Evolutionary conservation across 2,113 vertebrate species (phyloP), one percentile per base, ranked within the genome.

Genomic region (Myotis brandtii): DNA sequence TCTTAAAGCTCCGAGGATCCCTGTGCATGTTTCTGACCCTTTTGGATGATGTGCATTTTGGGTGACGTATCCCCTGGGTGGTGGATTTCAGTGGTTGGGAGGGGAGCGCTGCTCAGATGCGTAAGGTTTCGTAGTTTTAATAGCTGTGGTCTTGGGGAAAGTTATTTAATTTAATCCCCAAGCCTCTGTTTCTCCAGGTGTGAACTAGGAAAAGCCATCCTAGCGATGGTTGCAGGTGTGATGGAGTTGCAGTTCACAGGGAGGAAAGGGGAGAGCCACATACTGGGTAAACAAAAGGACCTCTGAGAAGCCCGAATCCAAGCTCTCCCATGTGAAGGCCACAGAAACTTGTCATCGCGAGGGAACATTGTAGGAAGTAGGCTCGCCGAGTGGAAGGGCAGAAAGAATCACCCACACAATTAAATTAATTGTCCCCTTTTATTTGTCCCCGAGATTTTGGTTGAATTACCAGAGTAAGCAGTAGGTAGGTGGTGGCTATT

Each of bases 101-200:
- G 56, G 30, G 66, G 34, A 32, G 2, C 14, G 23, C 48, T 54
- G 32, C 21, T 59, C 46, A 40, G 27, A 23, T 16, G 56, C 23
- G 52, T 73, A 73, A 46, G 20, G 23, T 52, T 94, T 92, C 73
- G 37, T 25, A 86, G 75, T 43, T 93, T 96, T 86, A 23, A 43
- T 79, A 88, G 67, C 67, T 89, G 9, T 52, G 52, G 67, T 83
- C 67, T 94, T 54, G 72, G 50, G 50, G 12, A 52, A 87, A 50
- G 62, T 86, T 69, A 54, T 59, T 54, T 88, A 37, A 92, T 80
- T 54, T 75, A 59, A 52, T 14, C 2, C n/a, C 77, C 14, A 20
- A 86, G 76, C 79, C 40, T 46, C 37, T 34, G 21, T 64, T 69
- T 73, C 52, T 48, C 30, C 67, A 59, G n/a, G 34, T 87, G 73